Evolutionary conservation across 2,888 invertebrate species (phyloP), one percentile per base, ranked within the genome.

Genomic region (Melanargia galathea): DNA sequence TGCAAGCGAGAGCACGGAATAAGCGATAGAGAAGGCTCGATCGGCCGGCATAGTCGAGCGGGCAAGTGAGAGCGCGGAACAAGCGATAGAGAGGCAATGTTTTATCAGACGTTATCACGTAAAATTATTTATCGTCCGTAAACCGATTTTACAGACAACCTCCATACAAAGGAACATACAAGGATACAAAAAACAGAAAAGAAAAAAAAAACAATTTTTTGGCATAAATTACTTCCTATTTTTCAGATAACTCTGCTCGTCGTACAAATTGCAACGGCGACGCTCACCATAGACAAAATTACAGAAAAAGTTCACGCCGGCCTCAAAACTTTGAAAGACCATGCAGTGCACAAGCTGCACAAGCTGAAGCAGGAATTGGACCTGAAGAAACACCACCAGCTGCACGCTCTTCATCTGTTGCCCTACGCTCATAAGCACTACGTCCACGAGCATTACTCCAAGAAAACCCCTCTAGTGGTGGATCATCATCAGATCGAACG

Each of bases 161-260:
- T n/a, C n/a, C n/a, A n/a, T n/a, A n/a, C n/a, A n/a, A n/a, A n/a
- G n/a, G n/a, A n/a, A n/a, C n/a, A n/a, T n/a, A n/a, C n/a, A n/a
- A n/a, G n/a, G n/a, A n/a, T n/a, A n/a, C n/a, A n/a, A n/a, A n/a
- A n/a, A n/a, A n/a, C n/a, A n/a, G n/a, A n/a, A n/a, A n/a, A n/a
- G n/a, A n/a, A n/a, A n/a, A n/a, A n/a, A n/a, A n/a, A n/a, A n/a
- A n/a, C n/a, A n/a, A 38, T 13, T 38, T 38, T 43, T 26, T 11
- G 4, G 22, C 18, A 26, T 43, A 43, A 45, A 40, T 43, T 20
- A 40, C 24, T 38, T 45, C 57, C 49, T 46, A 13, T 46, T 26
- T 77, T 76, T 0, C 83, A 89, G 89, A 72, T 86, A 11, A 73
- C 75, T 22, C 70, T 86, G n/a, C 71, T 82, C 49, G 66, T 77